Conservation (phyloP, 2,113 vertebrate genomes). For the Amazona vittata region DNA sequence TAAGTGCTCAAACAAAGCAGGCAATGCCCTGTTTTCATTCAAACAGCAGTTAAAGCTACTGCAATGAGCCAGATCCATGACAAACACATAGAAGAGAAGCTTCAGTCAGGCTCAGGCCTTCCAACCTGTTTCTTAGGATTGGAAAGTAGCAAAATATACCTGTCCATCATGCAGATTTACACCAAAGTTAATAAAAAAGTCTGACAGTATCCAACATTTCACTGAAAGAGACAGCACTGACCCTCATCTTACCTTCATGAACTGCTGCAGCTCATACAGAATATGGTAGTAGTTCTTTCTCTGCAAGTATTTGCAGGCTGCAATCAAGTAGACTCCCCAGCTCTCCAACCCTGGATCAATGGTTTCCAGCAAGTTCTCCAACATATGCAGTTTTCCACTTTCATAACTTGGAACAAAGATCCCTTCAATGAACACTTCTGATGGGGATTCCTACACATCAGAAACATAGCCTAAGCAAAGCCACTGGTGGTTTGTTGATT, state of each 20-base stretch:
- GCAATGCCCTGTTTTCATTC: background rate
- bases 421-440: constrained; percentile 93
- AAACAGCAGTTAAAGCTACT: background rate
- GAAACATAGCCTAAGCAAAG: background rate
- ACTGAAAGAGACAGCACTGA: background rate
- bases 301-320: constrained; percentile 93
- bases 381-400: constrained; percentile 82
- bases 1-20: background rate
- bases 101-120: background rate
- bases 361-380: constrained; percentile 89
- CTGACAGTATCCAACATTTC: background rate
- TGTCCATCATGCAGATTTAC: background rate
- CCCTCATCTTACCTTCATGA: constrained; percentile 87
- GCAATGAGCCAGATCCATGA: background rate
- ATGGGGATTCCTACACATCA: constrained; percentile 84
- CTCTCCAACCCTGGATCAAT: constrained; percentile 87
- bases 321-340: constrained; percentile 90
- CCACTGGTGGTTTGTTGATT: background rate
- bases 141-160: background rate
- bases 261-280: constrained; percentile 95
- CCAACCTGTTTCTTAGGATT: background rate
- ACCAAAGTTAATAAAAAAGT: background rate
- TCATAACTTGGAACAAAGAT: constrained; percentile 89
- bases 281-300: constrained; percentile 88
- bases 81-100: background rate